These are phyloP conservation scores for Hypocryptadius cinnamomeus DNA, from an alignment of 2,113 vertebrate genomes.

Conservation along the genomic window DNA sequence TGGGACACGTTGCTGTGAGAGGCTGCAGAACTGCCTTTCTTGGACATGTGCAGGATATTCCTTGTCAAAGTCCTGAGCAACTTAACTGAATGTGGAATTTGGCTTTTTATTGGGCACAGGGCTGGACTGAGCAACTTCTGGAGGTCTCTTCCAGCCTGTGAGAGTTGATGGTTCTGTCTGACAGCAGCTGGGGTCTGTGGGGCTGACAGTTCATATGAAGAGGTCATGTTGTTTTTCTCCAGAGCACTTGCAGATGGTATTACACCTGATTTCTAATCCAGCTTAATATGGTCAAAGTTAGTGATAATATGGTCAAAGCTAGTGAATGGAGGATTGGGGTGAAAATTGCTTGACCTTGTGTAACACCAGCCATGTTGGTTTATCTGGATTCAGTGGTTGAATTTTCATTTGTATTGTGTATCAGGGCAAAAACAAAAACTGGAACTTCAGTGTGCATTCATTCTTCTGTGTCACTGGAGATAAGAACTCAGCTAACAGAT, in stretches of 20 bases:
- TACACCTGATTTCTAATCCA: neutral
- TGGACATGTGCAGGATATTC: neutral
- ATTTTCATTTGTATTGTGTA: neutral
- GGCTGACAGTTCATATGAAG: rapidly evolving
- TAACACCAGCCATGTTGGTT: neutral
- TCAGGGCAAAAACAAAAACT: neutral
- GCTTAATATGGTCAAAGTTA: neutral
- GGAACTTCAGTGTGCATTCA: neutral
- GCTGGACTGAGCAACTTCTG: neutral
- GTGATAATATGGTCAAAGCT: neutral
- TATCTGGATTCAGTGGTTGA: neutral
- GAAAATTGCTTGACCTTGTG: neutral
- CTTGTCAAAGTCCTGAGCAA: neutral
- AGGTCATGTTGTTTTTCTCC: too few relatives aligned
- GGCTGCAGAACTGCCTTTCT: neutral
- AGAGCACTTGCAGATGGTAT: neutral
- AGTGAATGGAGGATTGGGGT: neutral
- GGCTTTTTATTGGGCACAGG: neutral
- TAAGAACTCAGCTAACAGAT: neutral
- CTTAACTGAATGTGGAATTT: neutral
- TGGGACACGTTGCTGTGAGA: neutral
- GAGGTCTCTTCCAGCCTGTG: neutral
- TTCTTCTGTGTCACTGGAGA: neutral
- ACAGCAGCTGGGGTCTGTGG: neutral
- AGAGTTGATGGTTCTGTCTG: neutral